Evolutionary conservation across 2,888 invertebrate genomes (phyloP).

Genomic region (Drosophila subquinaria): DNA sequence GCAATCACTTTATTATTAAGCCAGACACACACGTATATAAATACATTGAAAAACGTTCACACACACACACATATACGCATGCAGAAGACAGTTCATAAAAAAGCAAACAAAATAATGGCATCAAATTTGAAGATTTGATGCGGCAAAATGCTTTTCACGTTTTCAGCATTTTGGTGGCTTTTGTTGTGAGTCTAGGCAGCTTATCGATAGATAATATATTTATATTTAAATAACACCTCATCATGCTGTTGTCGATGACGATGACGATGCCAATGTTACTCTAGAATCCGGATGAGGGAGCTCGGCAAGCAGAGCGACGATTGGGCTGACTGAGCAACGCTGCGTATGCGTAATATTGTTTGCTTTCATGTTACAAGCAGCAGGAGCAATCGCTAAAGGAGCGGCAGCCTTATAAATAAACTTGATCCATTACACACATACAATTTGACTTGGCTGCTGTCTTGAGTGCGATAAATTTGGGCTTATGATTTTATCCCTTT

Average conservation of each 20-base stretch:
- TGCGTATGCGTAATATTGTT: conserved; percentile 77
- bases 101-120: conserved; percentile 68
- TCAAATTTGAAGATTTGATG: conserved; percentile 76
- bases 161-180: conserved; percentile 51
- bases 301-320: neutral
- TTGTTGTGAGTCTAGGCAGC: conserved; percentile 52
- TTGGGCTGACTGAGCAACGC: conserved; percentile 39
- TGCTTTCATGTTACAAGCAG: conserved; percentile 62
- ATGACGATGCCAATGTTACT: conserved; percentile 1
- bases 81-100: conserved; percentile 54
- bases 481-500: conserved; percentile 78
- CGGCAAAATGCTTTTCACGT: conserved; percentile 72
- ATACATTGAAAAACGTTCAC: neutral
- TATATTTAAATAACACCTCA: conserved; percentile 81
- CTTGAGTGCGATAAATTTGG: conserved; percentile 76
- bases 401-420: conserved; percentile 73
- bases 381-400: conserved; percentile 4
- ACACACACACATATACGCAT: conserved; percentile 16
- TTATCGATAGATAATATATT: conserved; percentile 80
- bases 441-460: conserved; percentile 60
- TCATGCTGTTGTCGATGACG: conserved; percentile 61
- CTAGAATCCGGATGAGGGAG: neutral
- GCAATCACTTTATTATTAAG: conserved; percentile 75
- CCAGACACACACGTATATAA: conserved; percentile 33
- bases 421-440: conserved; percentile 76